A percentile compares a stretch with the other conserved stretches of the same genome.
These are phyloP conservation scores for Harpalus rufipes DNA, from an alignment of 2,888 invertebrate genomes.

Conservation along the genomic window DNA sequence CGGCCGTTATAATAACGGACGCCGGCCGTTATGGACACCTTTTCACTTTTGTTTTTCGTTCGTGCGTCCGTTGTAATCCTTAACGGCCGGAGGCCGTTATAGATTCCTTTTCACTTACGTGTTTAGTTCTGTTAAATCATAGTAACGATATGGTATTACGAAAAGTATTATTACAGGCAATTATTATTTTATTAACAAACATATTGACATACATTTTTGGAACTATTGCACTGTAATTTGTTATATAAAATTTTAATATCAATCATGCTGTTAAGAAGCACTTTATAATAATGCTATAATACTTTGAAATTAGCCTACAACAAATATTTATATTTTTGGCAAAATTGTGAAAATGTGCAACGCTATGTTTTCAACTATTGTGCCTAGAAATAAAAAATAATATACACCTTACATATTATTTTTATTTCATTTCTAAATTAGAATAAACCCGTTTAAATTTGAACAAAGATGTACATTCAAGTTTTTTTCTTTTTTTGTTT, in stretches of 20 bases:
- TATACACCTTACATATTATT: background rate
- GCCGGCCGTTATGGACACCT: no score
- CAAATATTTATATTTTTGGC: background rate
- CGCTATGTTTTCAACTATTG: background rate
- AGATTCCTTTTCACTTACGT: no score
- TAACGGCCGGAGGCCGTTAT: no score
- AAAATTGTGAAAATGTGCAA: background rate
- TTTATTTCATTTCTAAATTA: no score
- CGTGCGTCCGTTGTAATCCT: no score
- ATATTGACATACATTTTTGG: background rate
- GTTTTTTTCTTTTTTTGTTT: no score
- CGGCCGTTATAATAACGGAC: no score
- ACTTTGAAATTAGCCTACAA: background rate
- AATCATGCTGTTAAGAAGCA: background rate
- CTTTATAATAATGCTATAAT: background rate
- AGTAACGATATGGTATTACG: no score
- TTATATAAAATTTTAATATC: background rate
- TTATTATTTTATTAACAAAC: conserved; percentile 1
- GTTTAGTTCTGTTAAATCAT: no score
- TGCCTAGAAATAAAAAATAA: background rate
- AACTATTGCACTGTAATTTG: background rate
- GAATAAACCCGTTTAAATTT: no score
- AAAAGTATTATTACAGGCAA: conserved; percentile 31
- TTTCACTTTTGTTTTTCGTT: no score
- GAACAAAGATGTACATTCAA: no score